phyloP scores from a whole-genome alignment of 2,113 vertebrate genomes.

The Corydoras maculifer region DNA sequence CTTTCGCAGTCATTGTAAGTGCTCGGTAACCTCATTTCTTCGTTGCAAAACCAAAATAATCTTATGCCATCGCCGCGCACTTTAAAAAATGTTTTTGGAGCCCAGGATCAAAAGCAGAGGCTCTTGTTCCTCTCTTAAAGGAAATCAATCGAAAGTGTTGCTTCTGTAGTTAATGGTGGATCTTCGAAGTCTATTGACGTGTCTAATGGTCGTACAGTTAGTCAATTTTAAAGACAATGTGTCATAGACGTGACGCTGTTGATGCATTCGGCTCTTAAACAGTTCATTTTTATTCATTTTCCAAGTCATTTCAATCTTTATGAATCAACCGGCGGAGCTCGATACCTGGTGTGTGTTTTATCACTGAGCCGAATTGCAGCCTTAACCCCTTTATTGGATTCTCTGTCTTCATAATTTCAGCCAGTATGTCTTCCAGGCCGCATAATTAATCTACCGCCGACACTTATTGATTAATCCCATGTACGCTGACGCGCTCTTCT shows the following conservation, averaged over 20 bases:
- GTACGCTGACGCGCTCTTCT: conserved; percentile 36
- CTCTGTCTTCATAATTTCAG: conserved; percentile 44
- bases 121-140: no score
- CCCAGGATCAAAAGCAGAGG: no score
- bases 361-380: conserved; percentile 21
- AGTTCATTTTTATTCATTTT: not conserved
- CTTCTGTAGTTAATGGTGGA: no score
- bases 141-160: no score
- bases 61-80: no score
- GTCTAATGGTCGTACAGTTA: not conserved
- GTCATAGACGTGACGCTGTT: no score
- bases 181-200: no score
- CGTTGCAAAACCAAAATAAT: no score
- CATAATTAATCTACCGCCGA: conserved; percentile 58
- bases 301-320: not conserved
- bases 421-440: conserved; percentile 43
- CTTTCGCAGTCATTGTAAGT: no score
- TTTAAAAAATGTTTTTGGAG: no score
- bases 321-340: not conserved
- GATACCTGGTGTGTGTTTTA: conserved; percentile 19
- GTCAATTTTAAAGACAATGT: not conserved
- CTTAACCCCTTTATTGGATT: conserved; percentile 26
- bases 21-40: no score
- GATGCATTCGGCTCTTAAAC: not conserved
- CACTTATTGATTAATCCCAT: conserved; percentile 63